Conservation (phyloP, 2,797 vertebrate species). For the Odontamblyopus rebecca region DNA sequence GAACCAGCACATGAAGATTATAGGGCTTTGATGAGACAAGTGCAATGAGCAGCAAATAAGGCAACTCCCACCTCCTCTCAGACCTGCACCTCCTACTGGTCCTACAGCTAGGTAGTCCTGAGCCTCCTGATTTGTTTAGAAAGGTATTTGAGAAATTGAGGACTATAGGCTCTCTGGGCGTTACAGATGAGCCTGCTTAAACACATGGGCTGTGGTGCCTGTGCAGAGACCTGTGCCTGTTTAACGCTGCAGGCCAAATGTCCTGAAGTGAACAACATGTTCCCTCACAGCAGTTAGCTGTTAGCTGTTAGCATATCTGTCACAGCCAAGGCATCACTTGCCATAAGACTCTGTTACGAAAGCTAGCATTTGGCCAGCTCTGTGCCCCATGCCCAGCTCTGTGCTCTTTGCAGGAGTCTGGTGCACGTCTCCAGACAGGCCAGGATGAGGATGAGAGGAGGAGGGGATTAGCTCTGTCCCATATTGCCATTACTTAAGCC, state of each 20-base stretch:
- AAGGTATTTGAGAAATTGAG: too few species aligned
- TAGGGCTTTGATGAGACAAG: conserved; percentile 39
- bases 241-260: neutral
- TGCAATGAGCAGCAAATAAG: conserved; percentile 5
- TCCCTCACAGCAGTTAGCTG: neutral
- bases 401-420: neutral
- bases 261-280: neutral
- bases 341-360: too few species aligned
- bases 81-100: neutral
- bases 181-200: neutral
- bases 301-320: neutral
- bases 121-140: too few species aligned
- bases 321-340: neutral
- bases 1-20: conserved; percentile 22
- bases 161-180: too few species aligned
- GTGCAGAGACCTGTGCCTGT: conserved; percentile 5
- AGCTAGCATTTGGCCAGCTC: too few species aligned
- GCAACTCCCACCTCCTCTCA: neutral
- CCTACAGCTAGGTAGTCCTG: too few species aligned
- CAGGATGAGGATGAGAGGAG: neutral
- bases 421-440: neutral
- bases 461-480: conserved; percentile 4
- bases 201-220: neutral
- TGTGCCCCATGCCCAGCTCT: neutral
- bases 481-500: conserved; percentile 10